These are phyloP conservation scores for Anas georgica DNA, from an alignment of 2,797 vertebrate genomes.

Conservation along the genomic window DNA sequence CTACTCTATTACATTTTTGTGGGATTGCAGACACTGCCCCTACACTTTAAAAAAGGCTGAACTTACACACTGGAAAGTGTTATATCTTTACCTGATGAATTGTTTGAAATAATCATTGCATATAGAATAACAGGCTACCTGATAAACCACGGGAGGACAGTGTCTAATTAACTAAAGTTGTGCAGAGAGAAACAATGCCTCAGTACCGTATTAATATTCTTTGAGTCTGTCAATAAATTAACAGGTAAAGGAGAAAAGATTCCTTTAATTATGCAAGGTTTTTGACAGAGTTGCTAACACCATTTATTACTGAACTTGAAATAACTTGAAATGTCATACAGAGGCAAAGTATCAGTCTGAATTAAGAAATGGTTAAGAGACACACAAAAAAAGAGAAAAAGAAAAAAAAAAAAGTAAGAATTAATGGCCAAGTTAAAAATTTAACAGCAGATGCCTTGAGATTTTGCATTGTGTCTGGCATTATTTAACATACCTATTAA, in stretches of 20 bases:
- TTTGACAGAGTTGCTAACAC: conserved; percentile 8
- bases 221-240: neutral
- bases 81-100: neutral
- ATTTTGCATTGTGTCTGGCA: neutral
- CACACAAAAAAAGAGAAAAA: neutral
- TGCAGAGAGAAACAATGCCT: neutral
- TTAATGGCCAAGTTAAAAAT: conserved; percentile 50
- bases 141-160: neutral
- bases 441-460: conserved; percentile 31
- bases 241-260: neutral
- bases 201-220: neutral
- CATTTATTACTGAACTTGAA: neutral
- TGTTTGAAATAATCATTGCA: neutral
- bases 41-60: neutral
- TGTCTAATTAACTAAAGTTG: neutral
- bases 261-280: conserved; percentile 1
- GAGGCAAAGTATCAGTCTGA: neutral
- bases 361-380: conserved; percentile 20
- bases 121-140: neutral
- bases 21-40: neutral
- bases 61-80: neutral
- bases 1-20: neutral
- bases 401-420: conserved; percentile 17
- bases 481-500: conserved; percentile 54
- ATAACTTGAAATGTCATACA: conserved; percentile 28